phyloP scores from a whole-genome alignment of 2,797 vertebrate genomes.

The Atherinosoma microstoma region DNA sequence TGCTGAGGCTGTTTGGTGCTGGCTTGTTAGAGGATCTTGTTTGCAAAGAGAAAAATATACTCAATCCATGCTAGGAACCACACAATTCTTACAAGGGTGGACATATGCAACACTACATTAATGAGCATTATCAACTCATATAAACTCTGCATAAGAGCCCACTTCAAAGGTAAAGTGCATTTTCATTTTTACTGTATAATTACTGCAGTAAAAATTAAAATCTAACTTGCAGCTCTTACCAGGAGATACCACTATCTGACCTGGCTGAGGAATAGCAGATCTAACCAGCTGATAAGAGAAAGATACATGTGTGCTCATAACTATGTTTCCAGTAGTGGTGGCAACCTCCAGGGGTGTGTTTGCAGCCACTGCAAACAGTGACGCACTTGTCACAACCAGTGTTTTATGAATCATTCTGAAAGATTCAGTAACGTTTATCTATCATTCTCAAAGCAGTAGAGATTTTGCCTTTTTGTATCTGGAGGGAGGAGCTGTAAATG shows the following conservation, averaged over 20 bases:
- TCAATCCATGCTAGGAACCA: constrained; percentile 24
- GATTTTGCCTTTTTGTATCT: too few relatives aligned
- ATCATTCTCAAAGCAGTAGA: too few relatives aligned
- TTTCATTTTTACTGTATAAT: neutral
- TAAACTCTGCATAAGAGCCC: neutral
- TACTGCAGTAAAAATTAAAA: neutral
- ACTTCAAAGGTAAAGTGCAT: constrained; percentile 10
- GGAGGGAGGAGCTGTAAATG: too few relatives aligned
- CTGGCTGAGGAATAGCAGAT: neutral
- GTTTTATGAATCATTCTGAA: too few relatives aligned
- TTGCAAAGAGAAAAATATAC: constrained; percentile 17
- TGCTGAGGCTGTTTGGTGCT: constrained; percentile 19
- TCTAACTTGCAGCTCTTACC: constrained; percentile 1
- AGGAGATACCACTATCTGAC: neutral
- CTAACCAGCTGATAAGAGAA: neutral
- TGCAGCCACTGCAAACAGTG: too few relatives aligned
- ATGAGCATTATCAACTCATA: constrained; percentile 5
- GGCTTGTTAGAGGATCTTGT: constrained; percentile 19
- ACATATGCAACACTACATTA: neutral
- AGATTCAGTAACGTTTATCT: too few relatives aligned
- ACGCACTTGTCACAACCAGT: too few relatives aligned
- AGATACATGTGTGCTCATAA: neutral
- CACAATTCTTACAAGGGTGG: constrained; percentile 10
- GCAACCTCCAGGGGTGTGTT: too few relatives aligned
- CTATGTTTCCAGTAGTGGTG: too few relatives aligned